Percentiles rank a stretch among this genome's conserved stretches.
Conservation (phyloP, 2,113 vertebrate species). For the Vidua chalybeata region DNA sequence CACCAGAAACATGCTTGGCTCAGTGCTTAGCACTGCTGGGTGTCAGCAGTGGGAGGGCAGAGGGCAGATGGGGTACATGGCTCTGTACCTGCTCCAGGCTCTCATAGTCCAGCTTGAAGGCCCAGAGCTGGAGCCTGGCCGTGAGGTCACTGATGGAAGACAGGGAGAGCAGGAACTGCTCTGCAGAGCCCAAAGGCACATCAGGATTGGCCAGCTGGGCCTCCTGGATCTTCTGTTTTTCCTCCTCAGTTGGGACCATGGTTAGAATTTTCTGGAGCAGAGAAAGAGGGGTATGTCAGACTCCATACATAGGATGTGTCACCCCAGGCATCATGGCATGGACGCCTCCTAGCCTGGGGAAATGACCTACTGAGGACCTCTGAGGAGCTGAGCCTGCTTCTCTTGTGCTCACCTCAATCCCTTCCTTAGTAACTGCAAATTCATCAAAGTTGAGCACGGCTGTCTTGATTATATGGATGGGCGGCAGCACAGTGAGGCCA, state of each 20-base stretch:
- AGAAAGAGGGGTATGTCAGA: background rate
- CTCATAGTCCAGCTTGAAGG: slow-evolving; percentile 95
- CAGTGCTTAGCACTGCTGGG: background rate
- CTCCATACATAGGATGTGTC: background rate
- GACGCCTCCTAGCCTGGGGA: background rate
- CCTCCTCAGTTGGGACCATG: slow-evolving; percentile 92
- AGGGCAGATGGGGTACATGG: too few species aligned
- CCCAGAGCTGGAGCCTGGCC: slow-evolving; percentile 92
- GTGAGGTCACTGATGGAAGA: slow-evolving; percentile 88
- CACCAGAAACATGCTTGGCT: background rate
- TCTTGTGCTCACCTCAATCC: slow-evolving; percentile 85
- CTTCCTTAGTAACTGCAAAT: slow-evolving; percentile 94
- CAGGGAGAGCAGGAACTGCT: slow-evolving; percentile 90
- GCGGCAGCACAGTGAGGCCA: slow-evolving; percentile 90
- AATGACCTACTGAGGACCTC: background rate
- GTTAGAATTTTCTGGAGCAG: slow-evolving; percentile 89
- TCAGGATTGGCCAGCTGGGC: slow-evolving; percentile 89
- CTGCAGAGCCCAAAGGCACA: slow-evolving; percentile 87
- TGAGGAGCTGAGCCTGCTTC: background rate
- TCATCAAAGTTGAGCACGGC: slow-evolving; percentile 94
- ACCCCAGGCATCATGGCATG: background rate
- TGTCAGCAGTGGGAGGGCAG: background rate
- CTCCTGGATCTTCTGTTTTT: slow-evolving; percentile 94
- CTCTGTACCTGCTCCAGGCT: slow-evolving; percentile 87
- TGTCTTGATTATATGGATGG: slow-evolving; percentile 90